Base-by-base conservation (phyloP, 2,888 invertebrate genomes). In the Resseliella maxima region DNA sequence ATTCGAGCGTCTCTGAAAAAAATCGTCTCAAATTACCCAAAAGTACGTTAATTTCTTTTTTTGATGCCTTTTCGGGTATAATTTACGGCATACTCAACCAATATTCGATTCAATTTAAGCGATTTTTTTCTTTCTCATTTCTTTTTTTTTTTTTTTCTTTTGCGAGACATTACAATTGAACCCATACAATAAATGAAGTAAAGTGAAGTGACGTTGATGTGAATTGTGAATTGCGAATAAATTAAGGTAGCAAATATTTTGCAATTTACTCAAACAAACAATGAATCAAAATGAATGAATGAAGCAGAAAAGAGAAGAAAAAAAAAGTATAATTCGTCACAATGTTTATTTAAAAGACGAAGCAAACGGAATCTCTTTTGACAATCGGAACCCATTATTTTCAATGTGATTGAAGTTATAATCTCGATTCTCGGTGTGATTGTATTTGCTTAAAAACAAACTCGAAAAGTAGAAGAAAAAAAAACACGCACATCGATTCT, bases 361-460 rank as follows among this genome's bases (percentile, higher is more conserved):
- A 72, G 72, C 31, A 59, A 59, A 59, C 15, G 72, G 72, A 72
- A 72, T 72, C n/a, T 31, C 72, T 72, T n/a, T n/a, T 72, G 31
- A 72, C 31, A 72, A 72, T 72, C 35, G 31, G 24, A 59, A 59
- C 24, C 72, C 72, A 72, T 72, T 72, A 72, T 72, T 72, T 72
- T 31, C 72, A 2, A 72, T 72, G 72, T 72, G 72, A 72, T 72
- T 72, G 72, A 72, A 72, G 72, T n/a, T 72, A 31, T 72, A 72
- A 72, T 72, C 72, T 72, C 31, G 18, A 35, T 35, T 31, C 31
- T 31, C 10, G n/a, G 72, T 35, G 72, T 27, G 59, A 59, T 41
- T 72, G 27, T 72, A 31, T 72, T 72, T 72, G n/a, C 31, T 12
- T 24, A 59, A 59, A n/a, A 15, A 24, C 72, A 72, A 59, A 59